Percentiles rank a stretch among this genome's conserved stretches.
Conservation (phyloP, 2,113 vertebrate species). For the Catharus minimus region DNA sequence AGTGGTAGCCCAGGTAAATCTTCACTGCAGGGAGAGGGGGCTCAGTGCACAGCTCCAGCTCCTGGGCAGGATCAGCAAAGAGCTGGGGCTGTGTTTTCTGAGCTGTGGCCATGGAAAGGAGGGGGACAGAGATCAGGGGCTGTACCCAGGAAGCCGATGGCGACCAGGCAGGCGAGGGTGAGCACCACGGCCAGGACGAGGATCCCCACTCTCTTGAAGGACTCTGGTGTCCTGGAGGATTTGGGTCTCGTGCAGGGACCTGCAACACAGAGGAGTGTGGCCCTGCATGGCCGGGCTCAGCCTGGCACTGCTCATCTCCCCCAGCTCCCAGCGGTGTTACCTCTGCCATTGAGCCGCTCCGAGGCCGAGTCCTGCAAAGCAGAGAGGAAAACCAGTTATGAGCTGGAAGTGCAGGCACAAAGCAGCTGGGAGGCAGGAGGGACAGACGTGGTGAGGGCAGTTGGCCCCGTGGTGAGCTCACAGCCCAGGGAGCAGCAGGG, state of each 20-base stretch:
- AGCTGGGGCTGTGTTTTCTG: fast-evolving
- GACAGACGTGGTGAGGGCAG: fast-evolving
- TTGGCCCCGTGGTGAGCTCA: fast-evolving
- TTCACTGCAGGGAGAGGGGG: constrained; percentile 73
- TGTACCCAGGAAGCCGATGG: constrained; percentile 60
- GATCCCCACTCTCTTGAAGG: constrained; percentile 64
- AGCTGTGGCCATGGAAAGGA: fast-evolving
- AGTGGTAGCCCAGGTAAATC: constrained; percentile 76
- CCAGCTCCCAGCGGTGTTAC: constrained; percentile 21
- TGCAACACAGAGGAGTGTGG: background rate
- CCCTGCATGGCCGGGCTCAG: background rate
- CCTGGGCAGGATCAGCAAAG: background rate
- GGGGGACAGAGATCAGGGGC: background rate
- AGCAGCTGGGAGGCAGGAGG: fast-evolving
- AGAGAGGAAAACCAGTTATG: background rate
- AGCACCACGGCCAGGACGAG: constrained; percentile 49
- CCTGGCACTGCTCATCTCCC: background rate
- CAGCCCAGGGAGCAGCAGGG: background rate
- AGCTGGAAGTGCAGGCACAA: background rate
- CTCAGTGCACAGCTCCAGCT: background rate
- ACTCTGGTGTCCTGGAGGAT: background rate
- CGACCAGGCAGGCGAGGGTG: constrained; percentile 28
- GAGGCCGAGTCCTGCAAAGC: constrained; percentile 62
- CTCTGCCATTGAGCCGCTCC: constrained; percentile 44
- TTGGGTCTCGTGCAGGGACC: background rate